Base-by-base conservation (phyloP, 1,140 invertebrate species). In the Drosophila nasuta region DNA sequence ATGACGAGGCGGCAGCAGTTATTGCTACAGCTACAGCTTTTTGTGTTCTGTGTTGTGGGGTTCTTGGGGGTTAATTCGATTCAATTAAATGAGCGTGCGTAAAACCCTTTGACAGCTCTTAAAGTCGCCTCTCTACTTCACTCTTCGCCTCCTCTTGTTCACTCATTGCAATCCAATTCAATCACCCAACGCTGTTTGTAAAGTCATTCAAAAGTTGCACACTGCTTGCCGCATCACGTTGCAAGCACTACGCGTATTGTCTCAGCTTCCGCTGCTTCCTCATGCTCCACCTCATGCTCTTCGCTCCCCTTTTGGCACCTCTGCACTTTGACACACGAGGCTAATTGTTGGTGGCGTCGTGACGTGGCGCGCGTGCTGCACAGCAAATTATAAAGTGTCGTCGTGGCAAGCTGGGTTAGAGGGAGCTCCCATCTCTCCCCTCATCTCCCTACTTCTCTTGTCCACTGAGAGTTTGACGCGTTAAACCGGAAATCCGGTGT, bases 311-410 rank as follows among this genome's bases (percentile, higher is more conserved):
- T 41, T 46, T 89, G n/a, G 41, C 41, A 75, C 75, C 64, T 59
- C 58, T 89, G 81, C 78, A 76, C 85, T 88, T 85, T 88, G 85
- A 88, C 85, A 88, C 85, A 81, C 69, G 78, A 89, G 78, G 83
- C 78, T 85, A 88, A 88, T 86, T 86, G 82, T 87, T 75, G 51
- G 25, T 43, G 63, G 70, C 43, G 49, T 49, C 41, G 20, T n/a
- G 30, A 11, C 6, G 30, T 13, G 45, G 54, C 65, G 68, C 79
- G 82, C 78, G 77, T 79, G 82, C 70, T 71, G 72, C 63, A 57
- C 64, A 51, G 58, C 69, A 86, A 87, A 85, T 89, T 89, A 85
- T 81, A 89, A 85, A 89, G 83, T 88, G 83, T 83, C 77, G 79
- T 60, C 41, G 52, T 63, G 28, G 57, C 58, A 51, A 10, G 41